A percentile compares a stretch with the other conserved stretches of the same genome.
These are phyloP conservation scores for Turritopsis dohrnii DNA, from an alignment of 30 jellyfish, hydroid and myxozoan species.

Conservation along the genomic window DNA sequence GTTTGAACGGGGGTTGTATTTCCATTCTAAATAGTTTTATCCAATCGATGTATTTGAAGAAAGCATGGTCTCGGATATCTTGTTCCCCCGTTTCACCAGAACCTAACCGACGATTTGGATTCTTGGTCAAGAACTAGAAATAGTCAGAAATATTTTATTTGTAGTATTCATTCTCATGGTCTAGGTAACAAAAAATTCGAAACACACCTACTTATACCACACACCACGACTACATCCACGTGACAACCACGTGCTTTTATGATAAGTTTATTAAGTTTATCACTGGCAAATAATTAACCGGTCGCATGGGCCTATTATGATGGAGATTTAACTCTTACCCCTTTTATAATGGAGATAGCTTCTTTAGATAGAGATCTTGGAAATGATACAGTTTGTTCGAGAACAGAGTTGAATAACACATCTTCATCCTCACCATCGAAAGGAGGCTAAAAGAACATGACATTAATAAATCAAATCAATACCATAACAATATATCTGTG, in stretches of 20 bases:
- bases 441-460: conserved; percentile 67
- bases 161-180: no score
- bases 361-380: conserved; percentile 86
- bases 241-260: not conserved
- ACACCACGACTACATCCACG: not conserved
- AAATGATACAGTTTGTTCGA: conserved; percentile 84
- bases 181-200: not conserved
- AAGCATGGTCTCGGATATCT: conserved; percentile 93
- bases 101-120: conserved; percentile 91
- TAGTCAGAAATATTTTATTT: not conserved
- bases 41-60: conserved; percentile 91
- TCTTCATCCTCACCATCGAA: conserved; percentile 97
- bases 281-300: not conserved
- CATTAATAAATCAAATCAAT: no score
- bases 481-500: no score
- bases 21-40: conserved; percentile 65
- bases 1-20: conserved; percentile 97
- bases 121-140: conserved; percentile 77
- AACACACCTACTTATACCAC: not conserved
- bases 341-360: conserved; percentile 80
- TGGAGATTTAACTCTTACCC: conserved; percentile 45
- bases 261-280: not conserved
- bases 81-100: conserved; percentile 98
- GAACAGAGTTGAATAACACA: conserved; percentile 81
- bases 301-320: not conserved